A percentile compares a stretch with the other conserved stretches of the same genome.
Evolutionary conservation across 2,797 vertebrate species (phyloP).

Genomic region (Ambastaia sidthimunki): DNA sequence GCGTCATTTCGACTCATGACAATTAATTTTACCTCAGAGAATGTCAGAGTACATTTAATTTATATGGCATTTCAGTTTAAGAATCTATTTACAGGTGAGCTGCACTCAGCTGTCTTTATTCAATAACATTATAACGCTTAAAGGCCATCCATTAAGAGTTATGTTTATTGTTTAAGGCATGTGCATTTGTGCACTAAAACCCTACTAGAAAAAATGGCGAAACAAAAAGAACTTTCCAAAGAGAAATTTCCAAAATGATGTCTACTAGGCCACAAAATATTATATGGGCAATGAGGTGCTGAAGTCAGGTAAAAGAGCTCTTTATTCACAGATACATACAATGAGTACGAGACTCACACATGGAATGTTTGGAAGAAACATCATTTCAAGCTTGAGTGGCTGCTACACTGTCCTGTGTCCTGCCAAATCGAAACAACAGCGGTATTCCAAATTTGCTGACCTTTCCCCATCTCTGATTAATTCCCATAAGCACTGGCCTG

Average conservation of each 20-base stretch:
- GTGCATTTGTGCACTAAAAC: background rate
- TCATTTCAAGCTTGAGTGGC: constrained; percentile 75
- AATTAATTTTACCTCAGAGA: constrained; percentile 46
- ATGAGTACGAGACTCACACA: constrained; percentile 57
- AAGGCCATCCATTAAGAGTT: background rate
- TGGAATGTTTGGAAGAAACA: constrained; percentile 69
- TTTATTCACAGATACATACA: background rate
- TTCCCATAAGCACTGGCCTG: constrained; percentile 55
- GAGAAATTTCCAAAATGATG: background rate
- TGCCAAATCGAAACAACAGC: constrained; percentile 65
- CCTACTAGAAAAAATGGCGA: background rate
- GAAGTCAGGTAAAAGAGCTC: background rate
- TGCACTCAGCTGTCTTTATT: background rate
- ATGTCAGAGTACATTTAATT: constrained; percentile 34
- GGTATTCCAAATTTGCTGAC: constrained; percentile 75
- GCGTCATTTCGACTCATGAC: constrained; percentile 44
- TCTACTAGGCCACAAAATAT: background rate
- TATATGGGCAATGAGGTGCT: background rate
- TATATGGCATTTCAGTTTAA: background rate
- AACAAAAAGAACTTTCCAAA: background rate
- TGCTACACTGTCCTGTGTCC: constrained; percentile 62
- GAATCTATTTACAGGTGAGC: constrained; percentile 16
- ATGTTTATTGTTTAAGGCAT: background rate
- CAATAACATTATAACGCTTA: background rate
- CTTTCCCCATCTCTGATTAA: constrained; percentile 67